These are phyloP conservation scores for Polyploca ridens DNA, from an alignment of 2,888 invertebrate genomes.

Conservation along the genomic window DNA sequence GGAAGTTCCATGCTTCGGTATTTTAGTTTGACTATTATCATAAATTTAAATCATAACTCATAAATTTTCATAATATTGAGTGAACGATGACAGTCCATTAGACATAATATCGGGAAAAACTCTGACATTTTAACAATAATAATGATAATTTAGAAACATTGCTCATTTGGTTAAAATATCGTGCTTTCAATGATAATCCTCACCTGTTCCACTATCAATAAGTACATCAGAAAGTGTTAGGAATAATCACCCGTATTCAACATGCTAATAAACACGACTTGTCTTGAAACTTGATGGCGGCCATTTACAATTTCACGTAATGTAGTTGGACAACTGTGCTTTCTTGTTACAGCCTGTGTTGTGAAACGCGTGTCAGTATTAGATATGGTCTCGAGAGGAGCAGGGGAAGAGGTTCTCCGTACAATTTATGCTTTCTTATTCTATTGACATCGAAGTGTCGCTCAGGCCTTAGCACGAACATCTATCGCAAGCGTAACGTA, in stretches of 20 bases:
- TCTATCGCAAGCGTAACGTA: too few relatives aligned
- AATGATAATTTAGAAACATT: conserved; percentile 13
- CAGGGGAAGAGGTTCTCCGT: conserved; percentile 17
- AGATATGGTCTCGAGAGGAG: conserved; percentile 15
- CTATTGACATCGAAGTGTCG: neutral
- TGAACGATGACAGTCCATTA: conserved; percentile 2
- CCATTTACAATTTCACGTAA: conserved; percentile 54
- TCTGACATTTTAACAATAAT: neutral
- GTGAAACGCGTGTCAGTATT: conserved; percentile 34
- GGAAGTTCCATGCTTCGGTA: neutral
- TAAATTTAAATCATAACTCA: too few relatives aligned
- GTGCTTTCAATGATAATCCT: conserved; percentile 34
- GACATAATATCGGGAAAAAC: neutral
- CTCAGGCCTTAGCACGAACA: too few relatives aligned
- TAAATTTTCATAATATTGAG: neutral
- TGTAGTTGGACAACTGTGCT: conserved; percentile 50
- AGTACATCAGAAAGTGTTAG: conserved; percentile 59
- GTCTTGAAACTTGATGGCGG: conserved; percentile 38
- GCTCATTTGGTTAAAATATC: conserved; percentile 37
- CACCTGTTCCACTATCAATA: conserved; percentile 54
- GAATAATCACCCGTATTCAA: conserved; percentile 29
- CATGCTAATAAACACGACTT: conserved; percentile 57
- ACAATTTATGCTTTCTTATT: neutral
- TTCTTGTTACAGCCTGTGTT: conserved; percentile 41
- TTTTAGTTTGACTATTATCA: neutral